Evolutionary conservation across 2,113 vertebrate genomes (phyloP), one percentile per base, ranked within the genome.

Genomic region (Caretta caretta): DNA sequence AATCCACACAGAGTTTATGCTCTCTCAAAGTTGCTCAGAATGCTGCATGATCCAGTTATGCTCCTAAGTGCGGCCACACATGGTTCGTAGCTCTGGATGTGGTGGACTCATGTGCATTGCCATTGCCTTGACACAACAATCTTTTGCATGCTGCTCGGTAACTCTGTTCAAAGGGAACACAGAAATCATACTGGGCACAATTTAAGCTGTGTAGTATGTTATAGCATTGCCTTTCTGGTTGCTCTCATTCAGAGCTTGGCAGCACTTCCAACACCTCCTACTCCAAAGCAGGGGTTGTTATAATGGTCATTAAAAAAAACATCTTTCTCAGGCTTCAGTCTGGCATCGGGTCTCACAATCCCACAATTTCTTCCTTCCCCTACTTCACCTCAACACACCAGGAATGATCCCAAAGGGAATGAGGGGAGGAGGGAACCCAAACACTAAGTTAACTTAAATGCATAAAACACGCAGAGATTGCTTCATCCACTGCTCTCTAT

Each of bases 51-150:
- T 62, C 24, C 1, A 31, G n/a, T 80, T 90, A 89, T 88, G 53
- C 72, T 46, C 91, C 79, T 50, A 38, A 88, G 62, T 75, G 22
- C 31, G 75, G 88, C 92, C 84, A 65, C 49, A 46, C 69, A 54
- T 62, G 90, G 87, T 89, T 8, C 89, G 29, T 87, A 88, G 16
- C 29, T 57, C 72, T 50, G 54, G 69, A 80, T 31, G 51, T 1
- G 19, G 86, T 20, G 65, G 65, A 72, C 35, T 9, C 19, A 22
- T 20, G n/a, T 38, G 31, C 31, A 35, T 35, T 24, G 54, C 59
- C 0, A 0, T 8, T 29, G 82, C 38, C 80, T 22, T 42, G 31
- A 6, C 0, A 0, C 57, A 56, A 35, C 12, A 83, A 49, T 25
- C 3, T 51, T n/a, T 4, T 22, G 53, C 22, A 1, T 25, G 80